Evolutionary conservation across 2,888 invertebrate genomes (phyloP), one percentile per base, ranked within the genome.

Genomic region (Psylliodes chrysocephalus): DNA sequence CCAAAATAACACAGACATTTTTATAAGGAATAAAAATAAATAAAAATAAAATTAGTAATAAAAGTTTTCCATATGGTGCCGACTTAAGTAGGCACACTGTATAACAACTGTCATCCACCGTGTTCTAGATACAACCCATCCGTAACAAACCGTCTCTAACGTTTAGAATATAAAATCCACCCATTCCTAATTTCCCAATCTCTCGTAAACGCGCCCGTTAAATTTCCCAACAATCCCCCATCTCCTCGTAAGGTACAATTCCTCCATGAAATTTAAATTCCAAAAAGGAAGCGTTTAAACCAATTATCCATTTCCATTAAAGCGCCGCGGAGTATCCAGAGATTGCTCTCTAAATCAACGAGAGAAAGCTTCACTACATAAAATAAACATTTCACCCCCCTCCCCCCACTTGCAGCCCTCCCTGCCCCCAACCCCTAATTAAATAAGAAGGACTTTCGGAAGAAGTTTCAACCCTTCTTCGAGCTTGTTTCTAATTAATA

Each of bases 401-500:
- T 71, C 14, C 59, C 40, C 25, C 38, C 49, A 47, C 46, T 54
- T 69, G 63, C 63, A 62, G 33, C 30, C 47, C 25, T n/a, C 55
- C 65, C 65, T 62, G 63, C 59, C 53, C 56, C 60, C n/a, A 52
- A 62, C 40, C 49, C 59, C 59, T 71, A 73, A 73, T 69, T 71
- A 69, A 71, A 73, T 73, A 73, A 73, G 70, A 60, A 72, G 71
- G 71, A 69, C 69, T 71, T 73, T 71, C 71, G 70, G 72, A 64
- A 69, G n/a, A 67, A 61, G 66, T 72, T 68, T 68, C 73, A 72
- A 71, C 72, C 73, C 73, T 74, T 72, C 64, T 64, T 35, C 63
- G 52, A 56, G 64, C 66, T 70, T 69, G 69, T 70, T 69, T 66
- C 71, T 75, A 75, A 75, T 75, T 75, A 75, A 75, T 74, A 74